phyloP scores from a whole-genome alignment of 2,113 vertebrate genomes.

The Hirundichthys speculiger region DNA sequence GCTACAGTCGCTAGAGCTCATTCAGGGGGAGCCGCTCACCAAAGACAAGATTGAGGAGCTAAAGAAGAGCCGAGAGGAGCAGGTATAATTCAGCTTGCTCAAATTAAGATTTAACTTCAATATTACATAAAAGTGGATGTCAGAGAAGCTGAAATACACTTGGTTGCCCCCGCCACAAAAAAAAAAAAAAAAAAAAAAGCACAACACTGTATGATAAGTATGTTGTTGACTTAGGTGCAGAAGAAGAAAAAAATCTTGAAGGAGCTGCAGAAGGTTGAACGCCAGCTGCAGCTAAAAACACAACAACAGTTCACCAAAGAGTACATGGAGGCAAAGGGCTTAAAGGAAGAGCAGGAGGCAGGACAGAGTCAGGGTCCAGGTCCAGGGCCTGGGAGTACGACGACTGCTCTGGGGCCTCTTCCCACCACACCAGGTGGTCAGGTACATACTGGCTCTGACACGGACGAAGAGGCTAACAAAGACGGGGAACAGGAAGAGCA shows the following conservation, averaged over 20 bases:
- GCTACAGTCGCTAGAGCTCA: conserved; percentile 97
- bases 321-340: conserved; percentile 98
- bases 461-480: conserved; percentile 83
- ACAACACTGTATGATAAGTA: no score
- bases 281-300: conserved; percentile 98
- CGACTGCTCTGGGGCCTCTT: conserved; percentile 43
- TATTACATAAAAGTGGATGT: no score
- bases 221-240: conserved; percentile 84
- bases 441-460: conserved; percentile 85
- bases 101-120: background rate
- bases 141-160: no score
- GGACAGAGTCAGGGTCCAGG: conserved; percentile 76
- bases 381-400: conserved; percentile 71
- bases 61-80: conserved; percentile 99
- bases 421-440: conserved; percentile 44
- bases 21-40: conserved; percentile 99
- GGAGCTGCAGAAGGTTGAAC: conserved; percentile 99
- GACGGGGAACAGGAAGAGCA: conserved; percentile 68
- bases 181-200: no score
- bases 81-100: conserved; percentile 73
- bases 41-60: conserved; percentile 99
- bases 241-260: conserved; percentile 99
- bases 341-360: conserved; percentile 85
- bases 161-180: no score
- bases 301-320: conserved; percentile 99